Percentiles rank a stretch among this genome's conserved stretches.
Conservation (phyloP, 35 echinoderm and acorn worm species). For the Heliocidaris erythrogramma region DNA sequence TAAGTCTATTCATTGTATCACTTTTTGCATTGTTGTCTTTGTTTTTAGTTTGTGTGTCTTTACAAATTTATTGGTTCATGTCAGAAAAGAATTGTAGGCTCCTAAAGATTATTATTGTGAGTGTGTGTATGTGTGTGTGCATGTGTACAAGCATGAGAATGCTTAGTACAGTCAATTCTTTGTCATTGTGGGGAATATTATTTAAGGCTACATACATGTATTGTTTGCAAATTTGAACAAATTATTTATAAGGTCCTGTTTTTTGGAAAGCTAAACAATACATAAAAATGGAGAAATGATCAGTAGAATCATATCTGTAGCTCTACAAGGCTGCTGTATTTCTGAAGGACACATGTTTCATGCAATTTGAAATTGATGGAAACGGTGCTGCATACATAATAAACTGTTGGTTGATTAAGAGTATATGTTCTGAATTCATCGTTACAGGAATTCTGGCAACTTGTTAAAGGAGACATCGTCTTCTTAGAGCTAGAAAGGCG, state of each 20-base stretch:
- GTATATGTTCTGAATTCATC: not conserved
- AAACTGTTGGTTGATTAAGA: not conserved
- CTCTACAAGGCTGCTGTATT: not conserved
- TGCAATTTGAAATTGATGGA: not conserved
- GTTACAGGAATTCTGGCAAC: not conserved
- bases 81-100: not conserved
- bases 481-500: not conserved
- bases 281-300: not conserved
- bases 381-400: not conserved
- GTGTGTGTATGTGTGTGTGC: not conserved
- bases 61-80: not conserved
- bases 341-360: not conserved
- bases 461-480: not conserved
- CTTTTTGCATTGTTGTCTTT: not conserved
- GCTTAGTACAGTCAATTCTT: not conserved
- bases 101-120: not conserved
- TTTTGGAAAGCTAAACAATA: not conserved
- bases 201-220: slow-evolving; percentile 18
- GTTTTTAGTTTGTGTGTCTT: slow-evolving; percentile 38
- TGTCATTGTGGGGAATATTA: not conserved
- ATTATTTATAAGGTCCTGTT: not conserved
- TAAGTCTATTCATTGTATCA: not conserved
- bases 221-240: not conserved
- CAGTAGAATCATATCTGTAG: not conserved
- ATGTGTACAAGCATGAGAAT: not conserved